These are phyloP conservation scores for Volucella zonaria DNA, from an alignment of 2,888 invertebrate genomes.

Conservation along the genomic window DNA sequence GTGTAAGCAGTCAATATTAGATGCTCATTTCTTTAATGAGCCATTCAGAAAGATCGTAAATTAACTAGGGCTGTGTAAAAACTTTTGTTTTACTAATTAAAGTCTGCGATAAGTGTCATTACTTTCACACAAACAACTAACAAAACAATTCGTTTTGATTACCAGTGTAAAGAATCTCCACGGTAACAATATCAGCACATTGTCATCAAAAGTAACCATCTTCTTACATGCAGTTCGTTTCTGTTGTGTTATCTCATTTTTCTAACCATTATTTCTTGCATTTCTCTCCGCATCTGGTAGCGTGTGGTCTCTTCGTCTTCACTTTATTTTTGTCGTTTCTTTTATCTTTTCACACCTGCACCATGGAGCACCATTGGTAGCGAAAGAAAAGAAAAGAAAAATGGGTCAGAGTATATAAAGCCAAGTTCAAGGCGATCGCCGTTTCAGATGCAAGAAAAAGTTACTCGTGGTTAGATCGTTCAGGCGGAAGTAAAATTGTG, in stretches of 20 bases:
- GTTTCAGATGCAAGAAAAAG: conserved; percentile 84
- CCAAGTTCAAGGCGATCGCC: conserved; percentile 90
- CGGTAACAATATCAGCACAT: conserved; percentile 40
- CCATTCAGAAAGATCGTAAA: too few species aligned
- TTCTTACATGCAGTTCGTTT: conserved; percentile 14
- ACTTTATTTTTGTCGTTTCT: conserved; percentile 39
- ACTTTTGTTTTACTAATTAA: too few species aligned
- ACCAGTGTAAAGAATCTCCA: conserved; percentile 38
- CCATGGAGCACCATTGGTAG: conserved; percentile 48
- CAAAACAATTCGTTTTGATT: conserved; percentile 32
- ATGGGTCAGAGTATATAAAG: conserved; percentile 92
- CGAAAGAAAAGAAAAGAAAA: conserved; percentile 80
- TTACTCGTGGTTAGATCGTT: conserved; percentile 75
- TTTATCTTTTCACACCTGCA: conserved; percentile 67
- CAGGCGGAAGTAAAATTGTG: conserved; percentile 48
- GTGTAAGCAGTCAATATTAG: too few species aligned
- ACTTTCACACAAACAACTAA: conserved; percentile 37
- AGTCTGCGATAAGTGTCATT: conserved; percentile 22
- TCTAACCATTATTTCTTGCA: conserved; percentile 41
- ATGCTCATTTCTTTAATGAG: too few species aligned
- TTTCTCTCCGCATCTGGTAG: not conserved
- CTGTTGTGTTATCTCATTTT: conserved; percentile 36
- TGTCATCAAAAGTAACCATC: not conserved
- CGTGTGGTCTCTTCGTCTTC: conserved; percentile 13
- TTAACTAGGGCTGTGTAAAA: too few species aligned